These are phyloP conservation scores for Nothocercus nigrocapillus DNA, from an alignment of 2,113 vertebrate genomes.

Conservation along the genomic window DNA sequence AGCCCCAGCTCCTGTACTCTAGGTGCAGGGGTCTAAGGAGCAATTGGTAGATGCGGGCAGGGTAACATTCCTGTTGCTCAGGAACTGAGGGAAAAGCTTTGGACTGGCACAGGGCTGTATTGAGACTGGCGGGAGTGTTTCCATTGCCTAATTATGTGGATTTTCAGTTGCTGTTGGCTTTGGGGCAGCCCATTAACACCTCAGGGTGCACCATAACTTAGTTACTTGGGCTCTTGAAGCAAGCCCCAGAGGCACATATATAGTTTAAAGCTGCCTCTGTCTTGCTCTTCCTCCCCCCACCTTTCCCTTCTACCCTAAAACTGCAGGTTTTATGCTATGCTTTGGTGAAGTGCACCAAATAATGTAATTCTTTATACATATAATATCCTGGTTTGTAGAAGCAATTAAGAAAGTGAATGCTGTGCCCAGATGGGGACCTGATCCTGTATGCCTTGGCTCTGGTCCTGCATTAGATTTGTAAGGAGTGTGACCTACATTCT, in stretches of 20 bases:
- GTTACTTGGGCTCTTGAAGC: conserved; percentile 11
- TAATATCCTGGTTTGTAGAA: conserved; percentile 54
- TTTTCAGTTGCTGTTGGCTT: conserved; percentile 46
- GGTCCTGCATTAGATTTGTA: conserved; percentile 57
- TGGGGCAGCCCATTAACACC: conserved; percentile 8
- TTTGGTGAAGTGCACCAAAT: conserved; percentile 27
- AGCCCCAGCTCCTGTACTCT: neutral
- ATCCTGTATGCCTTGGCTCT: conserved; percentile 54
- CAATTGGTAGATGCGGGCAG: neutral
- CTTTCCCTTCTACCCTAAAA: conserved; percentile 13
- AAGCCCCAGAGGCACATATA: neutral
- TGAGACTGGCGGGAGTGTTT: conserved; percentile 6
- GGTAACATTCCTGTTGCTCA: conserved; percentile 25
- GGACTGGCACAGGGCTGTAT: neutral
- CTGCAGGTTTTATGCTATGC: neutral
- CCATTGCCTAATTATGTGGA: conserved; percentile 36
- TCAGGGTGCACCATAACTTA: conserved; percentile 20
- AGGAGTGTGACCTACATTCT: conserved; percentile 60
- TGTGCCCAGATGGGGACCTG: conserved; percentile 45
- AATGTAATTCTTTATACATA: conserved; percentile 20
- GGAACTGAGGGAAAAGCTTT: conserved; percentile 17
- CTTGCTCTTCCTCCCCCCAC: conserved; percentile 9
- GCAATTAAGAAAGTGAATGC: conserved; percentile 47
- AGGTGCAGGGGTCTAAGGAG: neutral
- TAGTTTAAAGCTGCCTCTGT: conserved; percentile 12